Evolutionary conservation across 2,113 vertebrate species (phyloP).

Genomic region (Carettochelys insculpta): DNA sequence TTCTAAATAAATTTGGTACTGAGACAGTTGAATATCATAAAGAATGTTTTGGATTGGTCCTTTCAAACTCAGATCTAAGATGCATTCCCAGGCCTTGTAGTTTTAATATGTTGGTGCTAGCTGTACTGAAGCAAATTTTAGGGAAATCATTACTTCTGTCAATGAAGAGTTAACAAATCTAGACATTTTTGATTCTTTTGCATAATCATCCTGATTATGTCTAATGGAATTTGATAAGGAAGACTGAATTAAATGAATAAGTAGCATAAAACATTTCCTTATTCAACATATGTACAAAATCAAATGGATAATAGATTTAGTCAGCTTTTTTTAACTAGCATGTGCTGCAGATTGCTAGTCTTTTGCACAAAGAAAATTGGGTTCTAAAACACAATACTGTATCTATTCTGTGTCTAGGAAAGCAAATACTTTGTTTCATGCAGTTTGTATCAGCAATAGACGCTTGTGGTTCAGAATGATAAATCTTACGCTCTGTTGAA

Average conservation of each 20-base stretch:
- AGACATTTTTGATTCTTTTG: accelerated
- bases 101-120: neutral
- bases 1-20: neutral
- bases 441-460: neutral
- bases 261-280: neutral
- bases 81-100: accelerated
- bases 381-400: neutral
- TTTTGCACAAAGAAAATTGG: neutral
- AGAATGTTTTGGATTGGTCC: neutral
- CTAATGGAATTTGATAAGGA: neutral
- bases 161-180: accelerated
- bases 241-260: neutral
- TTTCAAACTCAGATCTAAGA: accelerated
- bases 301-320: accelerated
- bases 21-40: neutral
- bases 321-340: neutral
- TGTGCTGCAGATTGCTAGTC: neutral
- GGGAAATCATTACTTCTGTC: neutral
- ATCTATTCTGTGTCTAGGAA: neutral
- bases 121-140: neutral
- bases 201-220: neutral
- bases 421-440: neutral
- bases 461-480: neutral
- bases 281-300: accelerated
- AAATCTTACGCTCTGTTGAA: neutral